Evolutionary conservation across 2,888 invertebrate genomes (phyloP), one percentile per base, ranked within the genome.

Genomic region (Sphaerophoria taeniata): DNA sequence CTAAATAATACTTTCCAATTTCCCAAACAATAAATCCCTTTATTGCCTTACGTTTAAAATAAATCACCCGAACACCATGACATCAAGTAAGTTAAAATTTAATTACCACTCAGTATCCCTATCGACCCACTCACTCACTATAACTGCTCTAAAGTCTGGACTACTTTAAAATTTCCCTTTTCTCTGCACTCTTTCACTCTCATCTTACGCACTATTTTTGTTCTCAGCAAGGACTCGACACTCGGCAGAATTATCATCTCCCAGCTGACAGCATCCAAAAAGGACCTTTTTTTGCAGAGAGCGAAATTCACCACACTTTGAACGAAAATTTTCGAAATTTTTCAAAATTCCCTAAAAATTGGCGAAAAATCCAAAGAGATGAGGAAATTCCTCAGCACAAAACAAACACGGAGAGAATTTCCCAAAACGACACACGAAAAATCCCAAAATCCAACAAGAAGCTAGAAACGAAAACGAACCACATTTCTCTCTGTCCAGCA

Each of bases 251-350:
- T 56, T 51, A 63, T 53, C 24, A 24, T 33, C 56, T 69, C 71
- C 70, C 85, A 85, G 85, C 85, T 85, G 85, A 75, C 80, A 75
- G 58, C 71, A 73, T 43, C 2, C 7, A 4, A 79, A 84, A 80
- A 80, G 71, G 71, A 85, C 55, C 72, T 80, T 75, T 60, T 71
- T 60, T 75, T 76, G 80, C 49, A 12, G 12, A 3, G 84, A 60
- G 31, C 2, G 11, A 36, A 72, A 79, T 49, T 67, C 67, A 78
- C 72, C 73, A 79, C 73, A 71, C 78, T 49, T 14, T 55, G 34
- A 16, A 36, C 53, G 39, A 34, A 74, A 53, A 70, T 24, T 58
- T 51, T 53, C 43, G 61, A 69, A 53, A 60, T 45, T 71, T 58
- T 31, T 67, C 39, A 39, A 43, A 74, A 69, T 7, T 7, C 9